Evolutionary conservation across 2,797 vertebrate species (phyloP).

Genomic region (Eremophila alpestris): DNA sequence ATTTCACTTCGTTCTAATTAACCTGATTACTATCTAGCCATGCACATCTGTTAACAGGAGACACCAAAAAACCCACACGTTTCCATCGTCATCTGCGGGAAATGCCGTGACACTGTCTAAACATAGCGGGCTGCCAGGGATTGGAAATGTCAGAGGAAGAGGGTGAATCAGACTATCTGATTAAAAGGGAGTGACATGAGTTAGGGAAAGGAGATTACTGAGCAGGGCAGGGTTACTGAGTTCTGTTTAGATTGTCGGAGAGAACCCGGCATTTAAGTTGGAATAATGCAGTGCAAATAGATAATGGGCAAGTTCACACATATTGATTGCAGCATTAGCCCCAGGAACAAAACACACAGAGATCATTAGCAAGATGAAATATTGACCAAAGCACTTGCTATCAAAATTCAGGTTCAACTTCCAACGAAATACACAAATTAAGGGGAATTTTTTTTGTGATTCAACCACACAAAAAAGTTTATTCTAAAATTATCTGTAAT

Average conservation of each 20-base stretch:
- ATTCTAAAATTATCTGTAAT: background rate
- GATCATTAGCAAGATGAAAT: constrained; percentile 8
- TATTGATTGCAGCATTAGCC: background rate
- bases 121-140: background rate
- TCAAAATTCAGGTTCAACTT: background rate
- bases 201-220: constrained; percentile 8
- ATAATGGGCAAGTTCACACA: constrained; percentile 1
- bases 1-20: constrained; percentile 28
- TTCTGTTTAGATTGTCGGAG: background rate
- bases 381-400: background rate
- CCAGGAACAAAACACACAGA: background rate
- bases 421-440: background rate
- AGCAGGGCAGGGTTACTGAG: background rate
- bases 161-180: constrained; percentile 26
- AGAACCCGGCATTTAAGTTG: background rate
- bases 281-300: background rate
- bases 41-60: constrained; percentile 14
- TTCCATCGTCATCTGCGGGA: constrained; percentile 1
- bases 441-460: too few relatives aligned
- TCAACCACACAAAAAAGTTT: background rate
- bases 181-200: background rate
- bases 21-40: constrained; percentile 15
- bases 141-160: constrained; percentile 30
- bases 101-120: constrained; percentile 3
- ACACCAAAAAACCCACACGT: background rate